These are phyloP conservation scores for Murina feae DNA, from an alignment of 2,113 vertebrate species.

Conservation along the genomic window DNA sequence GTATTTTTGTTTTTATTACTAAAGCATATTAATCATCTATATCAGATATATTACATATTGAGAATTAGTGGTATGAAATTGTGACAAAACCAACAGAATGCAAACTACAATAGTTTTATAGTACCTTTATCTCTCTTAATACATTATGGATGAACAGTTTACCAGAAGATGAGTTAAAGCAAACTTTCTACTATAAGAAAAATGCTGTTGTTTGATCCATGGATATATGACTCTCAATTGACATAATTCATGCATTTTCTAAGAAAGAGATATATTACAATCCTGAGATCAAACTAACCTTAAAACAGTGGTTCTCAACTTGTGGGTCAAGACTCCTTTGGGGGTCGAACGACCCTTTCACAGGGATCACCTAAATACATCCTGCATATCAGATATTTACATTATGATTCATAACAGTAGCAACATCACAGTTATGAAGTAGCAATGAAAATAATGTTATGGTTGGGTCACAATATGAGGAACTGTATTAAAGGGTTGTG, in stretches of 20 bases:
- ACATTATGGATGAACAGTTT: not conserved
- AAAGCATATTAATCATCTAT: not conserved
- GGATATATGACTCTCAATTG: not conserved
- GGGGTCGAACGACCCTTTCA: too few relatives aligned
- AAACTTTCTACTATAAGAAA: slow-evolving; percentile 1
- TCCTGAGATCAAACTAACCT: slow-evolving; percentile 58
- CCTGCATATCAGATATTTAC: too few relatives aligned
- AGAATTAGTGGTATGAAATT: not conserved
- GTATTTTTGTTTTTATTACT: not conserved
- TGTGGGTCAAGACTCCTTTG: too few relatives aligned
- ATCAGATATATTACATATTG: not conserved
- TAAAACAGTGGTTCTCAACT: too few relatives aligned
- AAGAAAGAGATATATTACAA: not conserved
- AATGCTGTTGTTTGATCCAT: not conserved
- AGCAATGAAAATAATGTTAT: too few relatives aligned
- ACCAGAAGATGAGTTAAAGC: not conserved
- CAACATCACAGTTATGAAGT: too few relatives aligned
- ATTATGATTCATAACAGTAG: too few relatives aligned
- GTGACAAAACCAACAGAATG: not conserved
- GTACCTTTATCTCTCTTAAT: not conserved
- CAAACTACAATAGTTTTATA: not conserved
- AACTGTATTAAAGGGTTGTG: too few relatives aligned
- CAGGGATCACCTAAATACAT: too few relatives aligned
- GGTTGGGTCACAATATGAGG: too few relatives aligned
- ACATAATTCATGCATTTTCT: not conserved